phyloP scores from a whole-genome alignment of 1,140 invertebrate species.

The Latrodectus geometricus region DNA sequence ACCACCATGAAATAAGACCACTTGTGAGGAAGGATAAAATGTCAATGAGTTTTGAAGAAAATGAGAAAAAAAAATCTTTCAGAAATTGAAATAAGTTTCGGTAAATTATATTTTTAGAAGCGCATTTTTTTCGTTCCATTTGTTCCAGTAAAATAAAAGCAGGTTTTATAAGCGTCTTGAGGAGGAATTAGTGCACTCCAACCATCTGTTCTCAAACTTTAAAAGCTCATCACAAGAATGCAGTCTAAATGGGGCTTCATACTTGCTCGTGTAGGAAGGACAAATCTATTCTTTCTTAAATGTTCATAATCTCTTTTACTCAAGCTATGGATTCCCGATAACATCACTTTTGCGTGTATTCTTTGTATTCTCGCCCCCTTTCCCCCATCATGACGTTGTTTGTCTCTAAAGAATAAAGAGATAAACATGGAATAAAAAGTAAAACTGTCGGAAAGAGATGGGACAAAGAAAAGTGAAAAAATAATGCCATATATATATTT shows the following conservation, averaged over 20 bases:
- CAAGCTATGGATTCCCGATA: not conserved
- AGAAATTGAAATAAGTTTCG: too few relatives aligned
- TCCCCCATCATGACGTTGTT: not conserved
- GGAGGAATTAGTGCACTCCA: not conserved
- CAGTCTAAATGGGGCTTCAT: not conserved
- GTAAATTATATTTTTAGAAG: too few relatives aligned
- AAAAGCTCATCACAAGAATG: not conserved
- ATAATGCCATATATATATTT: constrained; percentile 19
- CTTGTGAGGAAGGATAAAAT: too few relatives aligned
- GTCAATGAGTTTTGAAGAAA: too few relatives aligned
- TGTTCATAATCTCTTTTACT: not conserved
- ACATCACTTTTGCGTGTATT: constrained; percentile 11
- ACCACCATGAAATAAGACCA: too few relatives aligned
- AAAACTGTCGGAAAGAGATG: not conserved
- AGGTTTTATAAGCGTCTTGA: not conserved
- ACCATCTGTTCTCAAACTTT: not conserved
- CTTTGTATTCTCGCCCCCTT: not conserved
- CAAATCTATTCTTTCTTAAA: not conserved
- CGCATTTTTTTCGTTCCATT: too few relatives aligned
- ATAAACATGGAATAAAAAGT: not conserved
- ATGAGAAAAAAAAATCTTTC: too few relatives aligned
- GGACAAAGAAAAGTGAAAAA: not conserved
- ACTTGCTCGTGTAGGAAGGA: not conserved
- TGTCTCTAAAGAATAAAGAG: not conserved
- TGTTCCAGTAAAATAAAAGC: not conserved